These are phyloP conservation scores for Burhinus oedicnemus DNA, from an alignment of 2,113 vertebrate species.

Conservation along the genomic window DNA sequence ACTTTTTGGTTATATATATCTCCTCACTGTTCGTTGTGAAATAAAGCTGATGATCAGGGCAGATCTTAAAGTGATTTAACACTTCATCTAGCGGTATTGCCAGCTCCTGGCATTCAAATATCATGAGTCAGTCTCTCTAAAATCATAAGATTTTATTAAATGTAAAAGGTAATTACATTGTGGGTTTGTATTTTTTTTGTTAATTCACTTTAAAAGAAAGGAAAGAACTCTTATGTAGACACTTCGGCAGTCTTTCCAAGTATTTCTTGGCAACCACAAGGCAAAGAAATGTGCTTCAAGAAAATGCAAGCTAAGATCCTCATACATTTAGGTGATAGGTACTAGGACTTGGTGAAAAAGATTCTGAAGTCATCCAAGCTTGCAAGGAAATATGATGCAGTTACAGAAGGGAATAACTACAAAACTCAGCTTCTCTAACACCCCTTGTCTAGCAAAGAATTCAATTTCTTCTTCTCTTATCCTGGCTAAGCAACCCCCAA, in stretches of 20 bases:
- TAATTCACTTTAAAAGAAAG: slow-evolving; percentile 3
- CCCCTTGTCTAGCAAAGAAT: background rate
- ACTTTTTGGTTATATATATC: background rate
- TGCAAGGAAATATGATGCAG: background rate
- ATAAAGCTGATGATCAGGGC: background rate
- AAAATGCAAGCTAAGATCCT: background rate
- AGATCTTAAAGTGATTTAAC: background rate
- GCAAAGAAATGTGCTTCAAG: background rate
- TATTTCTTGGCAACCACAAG: background rate
- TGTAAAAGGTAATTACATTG: background rate
- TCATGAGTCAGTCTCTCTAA: background rate
- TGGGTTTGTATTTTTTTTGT: background rate
- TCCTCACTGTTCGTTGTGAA: background rate
- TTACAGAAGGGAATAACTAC: background rate
- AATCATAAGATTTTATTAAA: slow-evolving; percentile 16
- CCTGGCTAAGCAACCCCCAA: background rate
- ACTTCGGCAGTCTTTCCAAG: background rate
- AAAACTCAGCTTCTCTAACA: background rate
- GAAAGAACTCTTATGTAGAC: background rate
- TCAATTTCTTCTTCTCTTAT: background rate
- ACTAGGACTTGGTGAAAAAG: background rate
- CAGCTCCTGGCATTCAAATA: background rate
- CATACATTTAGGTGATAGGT: background rate
- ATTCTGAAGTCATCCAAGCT: background rate
- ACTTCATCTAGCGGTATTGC: background rate